Conservation (phyloP, 2,113 vertebrate genomes). For the Leptosomus discolor region DNA sequence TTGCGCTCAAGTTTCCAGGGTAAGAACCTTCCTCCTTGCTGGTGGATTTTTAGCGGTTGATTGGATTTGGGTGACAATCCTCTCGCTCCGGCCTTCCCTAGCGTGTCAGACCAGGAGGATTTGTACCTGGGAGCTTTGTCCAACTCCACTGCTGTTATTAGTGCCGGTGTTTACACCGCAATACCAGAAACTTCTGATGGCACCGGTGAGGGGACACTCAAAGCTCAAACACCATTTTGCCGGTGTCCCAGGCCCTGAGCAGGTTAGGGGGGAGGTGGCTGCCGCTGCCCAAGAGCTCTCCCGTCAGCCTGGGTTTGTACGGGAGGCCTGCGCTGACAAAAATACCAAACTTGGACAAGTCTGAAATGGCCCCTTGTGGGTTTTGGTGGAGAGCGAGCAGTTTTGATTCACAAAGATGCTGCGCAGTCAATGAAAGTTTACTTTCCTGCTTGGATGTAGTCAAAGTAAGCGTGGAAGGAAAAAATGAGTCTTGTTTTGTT, state of each 20-base stretch:
- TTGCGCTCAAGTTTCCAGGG: slow-evolving; percentile 98
- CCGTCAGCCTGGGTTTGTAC: background rate
- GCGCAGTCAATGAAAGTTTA: background rate
- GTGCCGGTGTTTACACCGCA: background rate
- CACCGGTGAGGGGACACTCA: background rate
- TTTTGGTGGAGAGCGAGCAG: background rate
- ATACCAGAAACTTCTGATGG: background rate
- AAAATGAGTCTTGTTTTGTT: background rate
- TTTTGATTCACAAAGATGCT: background rate
- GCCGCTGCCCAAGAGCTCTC: background rate
- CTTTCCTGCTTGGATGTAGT: background rate
- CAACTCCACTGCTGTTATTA: background rate
- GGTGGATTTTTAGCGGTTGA: background rate
- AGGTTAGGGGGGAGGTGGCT: background rate
- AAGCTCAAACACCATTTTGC: background rate
- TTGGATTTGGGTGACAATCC: background rate
- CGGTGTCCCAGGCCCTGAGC: background rate
- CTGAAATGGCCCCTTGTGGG: background rate
- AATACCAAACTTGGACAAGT: background rate
- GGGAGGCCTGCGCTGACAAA: background rate
- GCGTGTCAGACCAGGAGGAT: fast-evolving
- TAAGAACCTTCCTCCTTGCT: slow-evolving; percentile 73
- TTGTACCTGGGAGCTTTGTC: background rate
- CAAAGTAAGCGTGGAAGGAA: background rate
- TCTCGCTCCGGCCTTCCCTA: background rate